Evolutionary conservation across 2,113 vertebrate species (phyloP), one percentile per base, ranked within the genome.

Genomic region (Microtus oregoni): DNA sequence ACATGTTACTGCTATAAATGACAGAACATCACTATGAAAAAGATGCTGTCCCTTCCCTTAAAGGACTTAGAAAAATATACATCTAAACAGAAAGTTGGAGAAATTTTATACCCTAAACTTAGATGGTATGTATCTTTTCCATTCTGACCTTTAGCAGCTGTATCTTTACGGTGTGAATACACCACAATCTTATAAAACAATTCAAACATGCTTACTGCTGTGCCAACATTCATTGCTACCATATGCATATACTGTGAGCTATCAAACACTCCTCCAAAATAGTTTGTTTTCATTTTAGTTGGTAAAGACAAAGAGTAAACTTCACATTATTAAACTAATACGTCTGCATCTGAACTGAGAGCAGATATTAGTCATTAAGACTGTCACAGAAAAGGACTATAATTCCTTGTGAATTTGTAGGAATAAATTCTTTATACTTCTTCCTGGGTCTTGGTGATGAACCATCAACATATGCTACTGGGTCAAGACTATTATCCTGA

Each of bases 281-380:
- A 4, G 3, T 32, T 38, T 4, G n/a, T 85, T 90, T 85, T 67
- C 22, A 38, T 78, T 81, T 50, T n/a, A 86, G 5, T 6, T 75
- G 55, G 41, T 38, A 86, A 63, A 86, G 17, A 67, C 28, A 32
- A 76, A 76, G 38, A 73, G 9, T 9, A 73, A 30, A 30, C 4
- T 67, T n/a, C 32, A 58, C 63, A 30, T n/a, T 93, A 61, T 93
- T 47, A 90, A 73, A 65, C 3, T 63, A 83, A 24, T 30, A 78
- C 28, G 14, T 5, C 9, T 93, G n/a, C 28, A 86, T 83, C 91
- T 89, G 30, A 90, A 77, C 26, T 86, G 30, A 86, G 50, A 90
- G 50, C 47, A 92, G 35, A 82, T 78, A 95, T 73, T 91, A 92
- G 17, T 79, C 28, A 90, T 87, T 90, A 77, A n/a, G 32, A 70